Evolutionary conservation across 2,113 vertebrate genomes (phyloP).

Genomic region (Triplophysa siluroides): DNA sequence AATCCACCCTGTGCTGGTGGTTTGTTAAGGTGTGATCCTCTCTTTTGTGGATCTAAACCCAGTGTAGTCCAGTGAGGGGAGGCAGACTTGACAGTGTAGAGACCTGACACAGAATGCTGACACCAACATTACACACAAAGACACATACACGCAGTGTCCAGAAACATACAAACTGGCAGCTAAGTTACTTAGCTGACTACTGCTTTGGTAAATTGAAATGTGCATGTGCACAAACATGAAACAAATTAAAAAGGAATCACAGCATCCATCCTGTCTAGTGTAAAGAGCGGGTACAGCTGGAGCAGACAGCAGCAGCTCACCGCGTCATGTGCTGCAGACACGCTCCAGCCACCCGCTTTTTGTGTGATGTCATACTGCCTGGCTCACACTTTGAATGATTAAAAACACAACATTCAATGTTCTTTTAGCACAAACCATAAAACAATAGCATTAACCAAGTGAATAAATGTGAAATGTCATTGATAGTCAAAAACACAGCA

Average conservation of each 20-base stretch:
- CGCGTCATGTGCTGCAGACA: constrained; percentile 69
- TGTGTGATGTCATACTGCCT: neutral
- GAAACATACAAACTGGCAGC: constrained; percentile 63
- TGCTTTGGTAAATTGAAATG: neutral
- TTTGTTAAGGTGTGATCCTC: constrained; percentile 64
- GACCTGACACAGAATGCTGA: constrained; percentile 61
- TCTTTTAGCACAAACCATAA: no score
- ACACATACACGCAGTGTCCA: neutral
- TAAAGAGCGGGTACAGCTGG: constrained; percentile 61
- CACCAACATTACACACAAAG: constrained; percentile 15
- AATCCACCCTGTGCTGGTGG: constrained; percentile 58
- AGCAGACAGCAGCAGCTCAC: constrained; percentile 60
- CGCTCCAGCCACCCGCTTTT: constrained; percentile 18
- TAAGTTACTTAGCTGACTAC: constrained; percentile 56
- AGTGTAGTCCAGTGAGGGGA: constrained; percentile 48
- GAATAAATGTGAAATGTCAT: no score
- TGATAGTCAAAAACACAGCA: no score
- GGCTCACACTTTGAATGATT: no score
- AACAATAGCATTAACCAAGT: no score
- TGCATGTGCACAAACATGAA: neutral
- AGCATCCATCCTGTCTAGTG: neutral
- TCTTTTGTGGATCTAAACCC: constrained; percentile 73
- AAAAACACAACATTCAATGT: no score
- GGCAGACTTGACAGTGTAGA: constrained; percentile 58
- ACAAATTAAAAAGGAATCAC: neutral